Percentiles rank a stretch among this genome's conserved stretches.
Conservation (phyloP, 2,797 vertebrate species). For the Parotocinclus haroldoi region DNA sequence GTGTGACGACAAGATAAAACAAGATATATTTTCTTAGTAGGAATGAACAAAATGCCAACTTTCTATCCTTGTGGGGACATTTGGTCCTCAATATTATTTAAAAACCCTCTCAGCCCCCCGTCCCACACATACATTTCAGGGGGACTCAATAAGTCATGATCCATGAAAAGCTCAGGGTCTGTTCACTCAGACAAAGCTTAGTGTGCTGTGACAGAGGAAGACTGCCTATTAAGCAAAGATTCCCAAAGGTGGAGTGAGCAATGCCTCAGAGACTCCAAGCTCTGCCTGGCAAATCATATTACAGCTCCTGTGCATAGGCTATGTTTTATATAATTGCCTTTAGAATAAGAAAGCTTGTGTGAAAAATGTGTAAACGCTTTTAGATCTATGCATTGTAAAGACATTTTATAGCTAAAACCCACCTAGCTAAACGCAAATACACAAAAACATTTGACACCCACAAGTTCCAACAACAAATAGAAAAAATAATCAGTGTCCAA, state of each 20-base stretch:
- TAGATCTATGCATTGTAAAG: too few relatives aligned
- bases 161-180: constrained; percentile 59
- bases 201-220: constrained; percentile 64
- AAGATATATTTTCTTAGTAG: too few relatives aligned
- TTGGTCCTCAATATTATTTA: too few relatives aligned
- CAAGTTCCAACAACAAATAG: neutral
- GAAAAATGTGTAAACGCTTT: too few relatives aligned
- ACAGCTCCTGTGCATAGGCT: constrained; percentile 24
- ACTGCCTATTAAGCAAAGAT: constrained; percentile 64
- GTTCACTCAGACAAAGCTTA: constrained; percentile 58
- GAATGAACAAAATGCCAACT: too few relatives aligned
- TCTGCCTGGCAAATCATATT: constrained; percentile 53
- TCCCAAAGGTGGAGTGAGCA: constrained; percentile 54
- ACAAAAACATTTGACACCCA: neutral
- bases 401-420: too few relatives aligned
- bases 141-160: constrained; percentile 54
- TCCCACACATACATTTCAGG: neutral
- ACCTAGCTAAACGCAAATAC: neutral
- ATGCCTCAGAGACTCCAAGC: constrained; percentile 34
- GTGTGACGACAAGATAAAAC: too few relatives aligned
- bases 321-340: constrained; percentile 10
- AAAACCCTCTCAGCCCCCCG: too few relatives aligned
- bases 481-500: neutral
- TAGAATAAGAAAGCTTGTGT: too few relatives aligned
- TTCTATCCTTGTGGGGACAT: too few relatives aligned